Percentiles rank a stretch among this genome's conserved stretches.
These are phyloP conservation scores for Hylaea fasciaria DNA, from an alignment of 2,888 invertebrate species.

Conservation along the genomic window DNA sequence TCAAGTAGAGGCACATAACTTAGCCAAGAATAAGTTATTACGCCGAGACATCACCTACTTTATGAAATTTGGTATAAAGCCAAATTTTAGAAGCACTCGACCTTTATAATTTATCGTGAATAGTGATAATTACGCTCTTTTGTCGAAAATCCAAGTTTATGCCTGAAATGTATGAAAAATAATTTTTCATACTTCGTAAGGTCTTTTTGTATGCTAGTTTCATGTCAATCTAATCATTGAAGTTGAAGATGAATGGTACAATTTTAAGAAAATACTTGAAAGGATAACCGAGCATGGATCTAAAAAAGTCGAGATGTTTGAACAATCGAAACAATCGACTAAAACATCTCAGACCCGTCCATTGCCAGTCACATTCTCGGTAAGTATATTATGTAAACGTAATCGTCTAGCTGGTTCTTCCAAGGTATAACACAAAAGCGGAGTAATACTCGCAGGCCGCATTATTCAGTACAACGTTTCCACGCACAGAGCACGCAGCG, in stretches of 20 bases:
- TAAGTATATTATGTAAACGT: no score
- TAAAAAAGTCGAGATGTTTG: no score
- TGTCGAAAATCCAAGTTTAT: slow-evolving; percentile 23
- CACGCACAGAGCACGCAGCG: slow-evolving; percentile 21
- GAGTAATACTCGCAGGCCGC: not conserved
- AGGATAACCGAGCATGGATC: no score
- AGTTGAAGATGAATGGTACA: slow-evolving; percentile 9
- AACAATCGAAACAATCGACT: no score
- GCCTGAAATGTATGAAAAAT: not conserved
- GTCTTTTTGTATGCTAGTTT: slow-evolving; percentile 1
- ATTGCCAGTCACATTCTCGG: no score
- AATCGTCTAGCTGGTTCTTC: no score
- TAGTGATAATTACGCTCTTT: slow-evolving; percentile 21
- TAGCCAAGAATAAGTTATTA: not conserved
- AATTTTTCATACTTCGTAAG: slow-evolving; percentile 1
- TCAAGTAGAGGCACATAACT: not conserved
- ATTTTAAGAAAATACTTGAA: not conserved
- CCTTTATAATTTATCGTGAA: slow-evolving; percentile 22
- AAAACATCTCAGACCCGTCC: no score
- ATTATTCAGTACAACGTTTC: slow-evolving; percentile 3
- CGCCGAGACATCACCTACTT: slow-evolving; percentile 3
- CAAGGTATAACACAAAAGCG: not conserved
- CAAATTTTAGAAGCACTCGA: slow-evolving; percentile 16
- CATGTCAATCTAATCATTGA: slow-evolving; percentile 10
- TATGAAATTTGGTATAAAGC: slow-evolving; percentile 21